Evolutionary conservation across 2,113 vertebrate species (phyloP), one percentile per base, ranked within the genome.

Genomic region (Pao palembangensis): DNA sequence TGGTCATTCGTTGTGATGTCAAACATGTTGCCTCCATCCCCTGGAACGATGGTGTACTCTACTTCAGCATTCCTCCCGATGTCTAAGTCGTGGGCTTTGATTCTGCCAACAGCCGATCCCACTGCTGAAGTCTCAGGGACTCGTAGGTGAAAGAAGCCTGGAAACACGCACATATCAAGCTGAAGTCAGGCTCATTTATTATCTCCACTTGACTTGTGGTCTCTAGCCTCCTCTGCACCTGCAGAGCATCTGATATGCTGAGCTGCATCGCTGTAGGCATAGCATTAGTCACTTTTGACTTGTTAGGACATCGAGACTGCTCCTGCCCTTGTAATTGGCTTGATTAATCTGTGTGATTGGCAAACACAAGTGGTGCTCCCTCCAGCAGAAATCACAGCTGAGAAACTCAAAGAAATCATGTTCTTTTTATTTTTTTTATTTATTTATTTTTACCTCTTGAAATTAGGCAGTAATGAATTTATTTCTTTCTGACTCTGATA

Each of bases 141-240:
- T 86, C 94, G 93, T 47, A 99, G 87, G 75, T 98, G 96, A 76
- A 98, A 98, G 79, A 97, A 97, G 85, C 95, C 97, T 99, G 75
- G 14, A 46, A 47, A 67, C 42, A 58, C 55, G 60, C 18, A 69
- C 54, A 75, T 46, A 65, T 53, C 51, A 69, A 14, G 73, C 11
- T 0, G 6, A 16, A 67, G 19, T 52, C 28, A 31, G 47, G 11
- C 25, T 55, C 20, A 58, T 78, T 61, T 21, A 55, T 59, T 67
- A 71, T 54, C 11, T 14, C 75, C 44, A 58, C 16, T 55, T 38
- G 54, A 52, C 51, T 48, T 75, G 31, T 41, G 17, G 67, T 51
- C 38, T 47, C 58, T 49, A 38, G 38, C 18, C 19, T 61, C 63
- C 61, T 51, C 60, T 71, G 52, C 61, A 18, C 58, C 75, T 64